phyloP scores from a whole-genome alignment of 2,888 invertebrate genomes.

The Mythimna impura region DNA sequence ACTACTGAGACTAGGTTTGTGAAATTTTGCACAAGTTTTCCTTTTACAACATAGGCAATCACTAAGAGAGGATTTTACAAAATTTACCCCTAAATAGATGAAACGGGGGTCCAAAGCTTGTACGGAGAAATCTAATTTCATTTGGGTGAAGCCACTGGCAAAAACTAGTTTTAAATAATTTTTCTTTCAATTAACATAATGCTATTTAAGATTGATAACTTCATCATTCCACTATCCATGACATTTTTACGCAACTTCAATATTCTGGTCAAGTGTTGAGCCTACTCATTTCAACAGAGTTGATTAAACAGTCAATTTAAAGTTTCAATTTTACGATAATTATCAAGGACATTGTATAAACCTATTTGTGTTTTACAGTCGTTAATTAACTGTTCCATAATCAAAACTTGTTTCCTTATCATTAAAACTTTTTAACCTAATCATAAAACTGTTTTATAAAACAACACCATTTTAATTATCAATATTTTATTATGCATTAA shows the following conservation, averaged over 20 bases:
- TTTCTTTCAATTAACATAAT: no score
- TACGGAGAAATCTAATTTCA: no score
- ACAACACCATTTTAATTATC: not conserved
- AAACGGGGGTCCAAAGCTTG: no score
- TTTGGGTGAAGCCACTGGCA: no score
- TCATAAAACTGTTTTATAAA: conserved; percentile 1
- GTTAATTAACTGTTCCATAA: conserved; percentile 13
- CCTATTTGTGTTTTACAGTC: not conserved
- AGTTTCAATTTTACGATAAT: conserved; percentile 14
- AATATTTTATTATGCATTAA: no score
- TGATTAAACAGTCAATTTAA: not conserved
- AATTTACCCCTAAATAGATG: no score
- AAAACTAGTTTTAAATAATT: no score
- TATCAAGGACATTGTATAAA: conserved; percentile 27
- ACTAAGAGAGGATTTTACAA: no score
- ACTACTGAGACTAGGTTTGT: no score
- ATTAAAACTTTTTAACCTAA: not conserved
- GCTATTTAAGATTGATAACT: no score
- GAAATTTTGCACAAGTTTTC: no score
- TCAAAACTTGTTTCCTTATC: conserved; percentile 4
- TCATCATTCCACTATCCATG: not conserved
- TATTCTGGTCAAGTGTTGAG: not conserved
- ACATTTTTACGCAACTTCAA: conserved; percentile 5
- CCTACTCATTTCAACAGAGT: not conserved
- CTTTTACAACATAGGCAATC: no score